Conservation (phyloP, 2,113 vertebrate species). For the Pungitius pungitius region DNA sequence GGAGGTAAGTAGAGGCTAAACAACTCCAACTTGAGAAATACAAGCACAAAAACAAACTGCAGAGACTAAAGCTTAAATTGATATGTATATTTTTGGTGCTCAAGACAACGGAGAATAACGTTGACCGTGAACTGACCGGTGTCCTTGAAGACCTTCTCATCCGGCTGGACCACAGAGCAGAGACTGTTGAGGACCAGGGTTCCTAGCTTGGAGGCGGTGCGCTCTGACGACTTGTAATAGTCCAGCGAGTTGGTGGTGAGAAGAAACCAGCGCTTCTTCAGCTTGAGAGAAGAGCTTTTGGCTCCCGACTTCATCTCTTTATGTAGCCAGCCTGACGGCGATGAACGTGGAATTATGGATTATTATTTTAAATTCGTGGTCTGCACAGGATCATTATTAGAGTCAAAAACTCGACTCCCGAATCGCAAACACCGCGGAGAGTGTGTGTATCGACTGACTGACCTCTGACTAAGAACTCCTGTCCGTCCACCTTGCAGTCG, state of each 20-base stretch:
- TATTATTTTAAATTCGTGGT: background rate
- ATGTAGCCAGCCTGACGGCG: slow-evolving; percentile 87
- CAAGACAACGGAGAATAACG: background rate
- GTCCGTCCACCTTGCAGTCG: slow-evolving; percentile 87
- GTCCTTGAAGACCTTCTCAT: slow-evolving; percentile 91
- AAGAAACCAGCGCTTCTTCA: slow-evolving; percentile 95
- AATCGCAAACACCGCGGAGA: background rate
- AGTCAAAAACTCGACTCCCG: background rate
- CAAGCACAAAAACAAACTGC: background rate
- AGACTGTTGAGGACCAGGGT: slow-evolving; percentile 93
- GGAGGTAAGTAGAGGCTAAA: background rate
- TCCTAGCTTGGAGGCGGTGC: slow-evolving; percentile 87
- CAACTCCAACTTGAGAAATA: background rate
- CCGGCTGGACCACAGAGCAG: slow-evolving; percentile 89
- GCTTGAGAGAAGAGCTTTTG: slow-evolving; percentile 89
- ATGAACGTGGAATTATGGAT: background rate
- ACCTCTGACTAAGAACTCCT: slow-evolving; percentile 93
- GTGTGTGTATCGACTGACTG: slow-evolving; percentile 10
- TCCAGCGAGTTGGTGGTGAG: slow-evolving; percentile 89
- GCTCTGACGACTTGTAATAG: slow-evolving; percentile 91
- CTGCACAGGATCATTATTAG: background rate
- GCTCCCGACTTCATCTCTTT: slow-evolving; percentile 90
- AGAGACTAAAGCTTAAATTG: background rate
- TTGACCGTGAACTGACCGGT: slow-evolving; percentile 79
- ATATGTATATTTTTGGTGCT: background rate